These are phyloP conservation scores for Mayetiola destructor DNA, from an alignment of 2,888 invertebrate genomes.

Conservation along the genomic window DNA sequence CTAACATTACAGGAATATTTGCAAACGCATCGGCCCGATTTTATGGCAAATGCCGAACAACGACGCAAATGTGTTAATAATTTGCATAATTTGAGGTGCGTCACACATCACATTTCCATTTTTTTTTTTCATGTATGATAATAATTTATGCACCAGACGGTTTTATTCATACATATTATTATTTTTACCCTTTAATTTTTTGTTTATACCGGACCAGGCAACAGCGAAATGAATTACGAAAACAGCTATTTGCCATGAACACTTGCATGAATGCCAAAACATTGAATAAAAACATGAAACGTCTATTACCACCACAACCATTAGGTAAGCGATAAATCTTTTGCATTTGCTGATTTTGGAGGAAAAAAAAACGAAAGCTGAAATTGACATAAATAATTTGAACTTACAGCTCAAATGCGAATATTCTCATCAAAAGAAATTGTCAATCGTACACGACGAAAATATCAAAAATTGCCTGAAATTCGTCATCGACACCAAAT, in stretches of 20 bases:
- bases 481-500: conserved; percentile 48
- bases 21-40: conserved; percentile 52
- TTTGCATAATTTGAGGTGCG: conserved; percentile 14
- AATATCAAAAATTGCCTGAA: conserved; percentile 58
- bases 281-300: conserved; percentile 25
- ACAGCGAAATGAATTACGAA: conserved; percentile 12
- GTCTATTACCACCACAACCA: conserved; percentile 32
- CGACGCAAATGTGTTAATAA: conserved; percentile 31
- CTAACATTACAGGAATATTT: conserved; percentile 53
- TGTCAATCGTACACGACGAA: conserved; percentile 43
- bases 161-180: neutral
- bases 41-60: conserved; percentile 43
- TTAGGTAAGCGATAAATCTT: conserved; percentile 24
- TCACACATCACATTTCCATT: neutral
- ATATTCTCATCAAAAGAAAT: conserved; percentile 43
- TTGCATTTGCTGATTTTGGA: neutral
- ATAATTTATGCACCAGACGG: neutral
- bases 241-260: conserved; percentile 21
- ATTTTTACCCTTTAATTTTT: neutral
- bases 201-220: neutral
- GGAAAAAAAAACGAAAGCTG: neutral
- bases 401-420: conserved; percentile 33
- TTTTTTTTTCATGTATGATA: neutral
- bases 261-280: conserved; percentile 26
- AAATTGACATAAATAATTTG: neutral